A percentile compares a stretch with the other conserved stretches of the same genome.
Evolutionary conservation across 2,888 invertebrate genomes (phyloP).

Genomic region (Matsumyia berberina): DNA sequence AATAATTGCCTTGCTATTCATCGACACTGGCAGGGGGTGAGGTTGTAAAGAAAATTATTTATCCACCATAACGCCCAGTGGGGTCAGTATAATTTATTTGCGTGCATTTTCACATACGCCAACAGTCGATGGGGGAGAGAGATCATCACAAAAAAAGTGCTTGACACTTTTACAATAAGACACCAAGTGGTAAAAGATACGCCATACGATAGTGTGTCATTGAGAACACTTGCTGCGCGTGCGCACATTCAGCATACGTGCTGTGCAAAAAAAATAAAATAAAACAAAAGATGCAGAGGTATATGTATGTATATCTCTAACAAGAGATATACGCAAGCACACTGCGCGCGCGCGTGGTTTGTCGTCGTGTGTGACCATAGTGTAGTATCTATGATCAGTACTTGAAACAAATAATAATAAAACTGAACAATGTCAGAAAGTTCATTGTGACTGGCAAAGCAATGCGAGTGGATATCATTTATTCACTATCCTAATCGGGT

Average conservation of each 20-base stretch:
- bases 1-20: conserved; percentile 32
- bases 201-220: conserved; percentile 56
- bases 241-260: conserved; percentile 49
- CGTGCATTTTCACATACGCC: not conserved
- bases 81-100: conserved; percentile 59
- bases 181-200: conserved; percentile 21
- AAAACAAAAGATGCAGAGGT: conserved; percentile 47
- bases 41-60: conserved; percentile 7
- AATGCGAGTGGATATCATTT: conserved; percentile 52
- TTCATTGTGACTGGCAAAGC: conserved; percentile 53
- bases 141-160: conserved; percentile 7
- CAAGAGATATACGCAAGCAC: conserved; percentile 14
- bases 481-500: conserved; percentile 64
- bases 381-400: conserved; percentile 72
- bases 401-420: conserved; percentile 34
- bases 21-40: conserved; percentile 32
- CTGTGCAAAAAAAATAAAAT: conserved; percentile 47
- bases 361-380: conserved; percentile 67
- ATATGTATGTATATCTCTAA: conserved; percentile 56
- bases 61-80: conserved; percentile 15
- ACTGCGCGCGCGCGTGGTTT: conserved; percentile 27
- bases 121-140: conserved; percentile 1
- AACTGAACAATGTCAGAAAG: conserved; percentile 64
- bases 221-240: conserved; percentile 72
- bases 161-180: conserved; percentile 33